Evolutionary conservation across 2,113 vertebrate species (phyloP).

Genomic region (Hippocampus barbouri): DNA sequence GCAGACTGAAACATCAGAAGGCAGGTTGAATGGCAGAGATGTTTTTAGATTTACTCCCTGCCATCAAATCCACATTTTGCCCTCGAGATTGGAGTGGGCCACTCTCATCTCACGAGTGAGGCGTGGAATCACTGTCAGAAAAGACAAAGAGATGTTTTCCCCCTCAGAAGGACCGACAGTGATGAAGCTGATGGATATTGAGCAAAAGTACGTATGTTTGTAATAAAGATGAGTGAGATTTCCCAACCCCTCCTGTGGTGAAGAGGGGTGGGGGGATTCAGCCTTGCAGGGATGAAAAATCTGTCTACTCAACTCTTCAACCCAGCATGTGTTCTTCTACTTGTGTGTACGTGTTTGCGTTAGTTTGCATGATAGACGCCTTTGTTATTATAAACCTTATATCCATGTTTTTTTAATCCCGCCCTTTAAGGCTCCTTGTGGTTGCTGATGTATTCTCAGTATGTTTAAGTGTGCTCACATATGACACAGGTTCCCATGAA

Average conservation of each 20-base stretch:
- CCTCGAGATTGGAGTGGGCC: constrained; percentile 20
- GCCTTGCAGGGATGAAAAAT: constrained; percentile 49
- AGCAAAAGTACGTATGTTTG: constrained; percentile 14
- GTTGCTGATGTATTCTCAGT: constrained; percentile 6
- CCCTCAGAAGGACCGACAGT: constrained; percentile 6
- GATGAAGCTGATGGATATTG: constrained; percentile 26
- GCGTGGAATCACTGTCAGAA: constrained; percentile 29
- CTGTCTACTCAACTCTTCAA: constrained; percentile 39
- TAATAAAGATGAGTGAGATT: constrained; percentile 9
- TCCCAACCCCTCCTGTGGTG: constrained; percentile 24
- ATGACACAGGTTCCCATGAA: constrained; percentile 65
- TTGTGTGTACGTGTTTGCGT: constrained; percentile 15
- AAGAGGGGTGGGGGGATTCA: constrained; percentile 20
- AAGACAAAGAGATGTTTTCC: constrained; percentile 18
- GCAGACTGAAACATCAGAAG: constrained; percentile 20
- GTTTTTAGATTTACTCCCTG: constrained; percentile 36
- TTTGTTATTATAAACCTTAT: background rate
- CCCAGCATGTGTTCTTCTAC: constrained; percentile 19
- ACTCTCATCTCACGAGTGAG: constrained; percentile 38
- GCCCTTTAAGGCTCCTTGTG: background rate
- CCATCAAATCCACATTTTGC: constrained; percentile 20
- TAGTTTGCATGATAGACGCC: background rate
- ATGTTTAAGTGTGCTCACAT: constrained; percentile 1
- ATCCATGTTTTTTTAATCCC: background rate
- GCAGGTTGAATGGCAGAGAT: constrained; percentile 3